Conservation (phyloP, 2,113 vertebrate species). For the Aleadryas rufinucha region DNA sequence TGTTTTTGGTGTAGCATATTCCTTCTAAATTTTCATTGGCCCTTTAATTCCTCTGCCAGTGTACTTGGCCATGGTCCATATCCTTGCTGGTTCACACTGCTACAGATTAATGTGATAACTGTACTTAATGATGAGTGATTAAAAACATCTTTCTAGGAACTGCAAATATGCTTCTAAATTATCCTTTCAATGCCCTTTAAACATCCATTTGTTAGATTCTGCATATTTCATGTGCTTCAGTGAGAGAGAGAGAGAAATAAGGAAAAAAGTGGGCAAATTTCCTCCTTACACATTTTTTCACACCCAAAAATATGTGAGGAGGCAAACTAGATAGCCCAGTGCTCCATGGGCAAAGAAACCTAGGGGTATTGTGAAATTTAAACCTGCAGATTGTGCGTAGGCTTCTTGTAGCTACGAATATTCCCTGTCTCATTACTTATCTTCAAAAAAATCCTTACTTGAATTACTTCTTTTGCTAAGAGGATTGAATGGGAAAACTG, state of each 20-base stretch:
- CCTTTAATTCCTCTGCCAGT: not conserved
- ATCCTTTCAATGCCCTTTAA: slow-evolving; percentile 2
- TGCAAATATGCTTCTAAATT: not conserved
- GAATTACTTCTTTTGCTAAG: not conserved
- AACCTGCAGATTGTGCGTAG: not conserved
- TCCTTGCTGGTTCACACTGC: not conserved
- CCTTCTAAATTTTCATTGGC: not conserved
- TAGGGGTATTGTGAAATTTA: not conserved
- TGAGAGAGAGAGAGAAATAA: not conserved
- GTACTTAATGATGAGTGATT: slow-evolving; percentile 26
- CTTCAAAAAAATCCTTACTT: not conserved
- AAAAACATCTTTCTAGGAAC: slow-evolving; percentile 14
- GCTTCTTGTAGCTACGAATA: not conserved
- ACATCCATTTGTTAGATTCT: not conserved
- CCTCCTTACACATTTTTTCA: not conserved
- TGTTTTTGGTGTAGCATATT: not conserved
- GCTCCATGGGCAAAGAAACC: not conserved
- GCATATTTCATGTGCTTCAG: not conserved
- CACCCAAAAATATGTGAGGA: not conserved
- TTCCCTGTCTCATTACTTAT: not conserved
- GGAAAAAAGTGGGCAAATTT: not conserved
- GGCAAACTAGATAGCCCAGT: not conserved
- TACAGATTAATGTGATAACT: not conserved
- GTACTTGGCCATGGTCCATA: not conserved
- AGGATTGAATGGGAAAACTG: not conserved